Evolutionary conservation across 2,888 invertebrate genomes (phyloP).

Genomic region (Eudemis profundana): DNA sequence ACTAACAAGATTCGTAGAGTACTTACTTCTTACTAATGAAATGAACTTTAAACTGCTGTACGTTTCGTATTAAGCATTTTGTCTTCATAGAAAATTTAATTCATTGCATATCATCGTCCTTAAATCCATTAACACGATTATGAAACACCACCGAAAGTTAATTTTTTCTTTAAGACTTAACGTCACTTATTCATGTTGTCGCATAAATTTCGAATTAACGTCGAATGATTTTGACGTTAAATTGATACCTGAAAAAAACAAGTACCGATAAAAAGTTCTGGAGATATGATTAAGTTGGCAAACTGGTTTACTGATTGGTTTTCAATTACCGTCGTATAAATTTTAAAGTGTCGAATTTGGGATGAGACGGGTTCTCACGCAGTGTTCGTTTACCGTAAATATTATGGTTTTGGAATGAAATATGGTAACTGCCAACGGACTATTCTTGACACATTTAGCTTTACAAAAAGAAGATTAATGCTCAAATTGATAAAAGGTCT

Average conservation of each 20-base stretch:
- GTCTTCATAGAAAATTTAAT: background rate
- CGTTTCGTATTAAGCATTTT: too few species aligned
- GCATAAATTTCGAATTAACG: slow-evolving; percentile 25
- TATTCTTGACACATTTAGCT: background rate
- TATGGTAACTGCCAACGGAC: background rate
- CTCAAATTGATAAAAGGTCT: background rate
- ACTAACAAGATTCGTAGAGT: too few species aligned
- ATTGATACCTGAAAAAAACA: slow-evolving; percentile 31
- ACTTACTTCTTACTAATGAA: too few species aligned
- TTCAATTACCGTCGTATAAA: slow-evolving; percentile 49
- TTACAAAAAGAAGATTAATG: too few species aligned
- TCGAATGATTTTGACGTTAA: slow-evolving; percentile 29
- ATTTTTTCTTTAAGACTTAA: slow-evolving; percentile 25
- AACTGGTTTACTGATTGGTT: slow-evolving; percentile 49
- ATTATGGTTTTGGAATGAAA: slow-evolving; percentile 11
- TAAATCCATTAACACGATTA: slow-evolving; percentile 10
- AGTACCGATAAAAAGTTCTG: slow-evolving; percentile 18
- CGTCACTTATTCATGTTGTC: slow-evolving; percentile 26
- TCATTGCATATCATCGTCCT: background rate
- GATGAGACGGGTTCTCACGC: slow-evolving; percentile 9
- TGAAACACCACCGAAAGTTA: slow-evolving; percentile 19
- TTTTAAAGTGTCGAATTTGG: slow-evolving; percentile 51
- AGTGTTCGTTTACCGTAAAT: slow-evolving; percentile 13
- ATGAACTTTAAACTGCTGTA: too few species aligned
- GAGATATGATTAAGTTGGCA: slow-evolving; percentile 23